Evolutionary conservation across 2,113 vertebrate species (phyloP).

Genomic region (Poecile atricapillus): DNA sequence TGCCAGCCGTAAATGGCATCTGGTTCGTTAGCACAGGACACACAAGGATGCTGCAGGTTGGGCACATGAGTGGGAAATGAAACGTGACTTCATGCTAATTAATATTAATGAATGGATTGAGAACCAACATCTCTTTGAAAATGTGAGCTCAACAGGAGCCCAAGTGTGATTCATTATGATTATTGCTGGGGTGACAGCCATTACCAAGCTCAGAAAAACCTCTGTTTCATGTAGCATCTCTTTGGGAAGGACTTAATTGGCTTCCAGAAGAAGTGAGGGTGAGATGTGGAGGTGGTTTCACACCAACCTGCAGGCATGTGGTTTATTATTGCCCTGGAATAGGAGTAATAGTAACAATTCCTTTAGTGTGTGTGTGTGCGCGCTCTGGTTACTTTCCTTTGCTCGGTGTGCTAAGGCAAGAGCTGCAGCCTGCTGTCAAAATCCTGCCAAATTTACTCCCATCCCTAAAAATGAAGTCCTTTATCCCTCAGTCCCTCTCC

Average conservation of each 20-base stretch:
- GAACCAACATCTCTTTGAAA: conserved; percentile 47
- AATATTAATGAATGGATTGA: conserved; percentile 53
- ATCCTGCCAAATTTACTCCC: background rate
- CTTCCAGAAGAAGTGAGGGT: conserved; percentile 4
- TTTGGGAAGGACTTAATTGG: conserved; percentile 45
- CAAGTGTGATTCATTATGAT: conserved; percentile 49
- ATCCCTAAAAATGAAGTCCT: background rate
- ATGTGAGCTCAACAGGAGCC: conserved; percentile 34
- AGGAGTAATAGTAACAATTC: background rate
- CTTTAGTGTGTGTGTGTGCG: background rate
- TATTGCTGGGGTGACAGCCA: conserved; percentile 50
- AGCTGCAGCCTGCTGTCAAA: background rate
- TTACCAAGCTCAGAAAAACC: conserved; percentile 4
- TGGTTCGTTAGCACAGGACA: conserved; percentile 37
- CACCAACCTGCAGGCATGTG: background rate
- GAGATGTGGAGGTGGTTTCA: background rate
- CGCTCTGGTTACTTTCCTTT: background rate
- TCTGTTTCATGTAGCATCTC: conserved; percentile 18
- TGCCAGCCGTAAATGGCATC: conserved; percentile 40
- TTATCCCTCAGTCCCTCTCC: background rate
- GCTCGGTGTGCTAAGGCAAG: background rate
- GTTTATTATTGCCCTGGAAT: background rate
- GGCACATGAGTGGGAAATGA: conserved; percentile 29
- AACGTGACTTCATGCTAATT: conserved; percentile 46
- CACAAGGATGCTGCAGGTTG: conserved; percentile 42